Percentiles rank a stretch among this genome's conserved stretches.
Conservation (phyloP, 2,113 vertebrate species). For the Ceuthmochares aereus region DNA sequence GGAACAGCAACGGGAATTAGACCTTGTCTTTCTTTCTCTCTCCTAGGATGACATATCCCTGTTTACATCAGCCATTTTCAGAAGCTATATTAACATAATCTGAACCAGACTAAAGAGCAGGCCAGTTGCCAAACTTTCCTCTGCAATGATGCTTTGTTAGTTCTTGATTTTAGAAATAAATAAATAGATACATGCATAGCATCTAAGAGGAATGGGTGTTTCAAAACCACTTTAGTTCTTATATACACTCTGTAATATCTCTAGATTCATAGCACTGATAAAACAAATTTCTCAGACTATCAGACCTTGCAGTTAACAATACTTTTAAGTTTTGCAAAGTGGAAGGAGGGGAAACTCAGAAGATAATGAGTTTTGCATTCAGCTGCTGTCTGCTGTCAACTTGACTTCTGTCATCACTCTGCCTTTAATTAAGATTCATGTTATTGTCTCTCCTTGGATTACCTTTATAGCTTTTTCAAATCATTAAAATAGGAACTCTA, state of each 20-base stretch:
- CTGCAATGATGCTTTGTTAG: not conserved
- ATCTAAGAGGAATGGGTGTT: not conserved
- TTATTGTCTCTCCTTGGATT: slow-evolving; percentile 10
- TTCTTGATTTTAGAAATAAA: not conserved
- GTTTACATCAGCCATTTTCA: not conserved
- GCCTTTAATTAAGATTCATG: not conserved
- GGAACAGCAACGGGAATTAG: not conserved
- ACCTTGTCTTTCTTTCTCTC: not conserved
- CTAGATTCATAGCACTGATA: not conserved
- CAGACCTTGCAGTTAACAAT: not conserved
- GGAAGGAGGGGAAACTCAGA: not conserved
- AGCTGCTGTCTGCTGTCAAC: not conserved
- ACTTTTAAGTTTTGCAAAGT: not conserved
- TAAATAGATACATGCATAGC: not conserved
- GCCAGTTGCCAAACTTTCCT: not conserved
- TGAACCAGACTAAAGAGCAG: not conserved
- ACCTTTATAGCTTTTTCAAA: not conserved
- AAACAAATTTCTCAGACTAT: not conserved
- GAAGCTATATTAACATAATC: not conserved
- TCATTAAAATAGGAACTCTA: slow-evolving; percentile 7
- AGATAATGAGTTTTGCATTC: not conserved
- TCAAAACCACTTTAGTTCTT: not conserved
- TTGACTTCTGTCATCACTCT: not conserved
- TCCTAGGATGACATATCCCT: not conserved
- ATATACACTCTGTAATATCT: not conserved